Percentiles rank a stretch among this genome's conserved stretches.
These are phyloP conservation scores for Dolichomitus sp. DNA, from an alignment of 2,888 invertebrate species.

Conservation along the genomic window DNA sequence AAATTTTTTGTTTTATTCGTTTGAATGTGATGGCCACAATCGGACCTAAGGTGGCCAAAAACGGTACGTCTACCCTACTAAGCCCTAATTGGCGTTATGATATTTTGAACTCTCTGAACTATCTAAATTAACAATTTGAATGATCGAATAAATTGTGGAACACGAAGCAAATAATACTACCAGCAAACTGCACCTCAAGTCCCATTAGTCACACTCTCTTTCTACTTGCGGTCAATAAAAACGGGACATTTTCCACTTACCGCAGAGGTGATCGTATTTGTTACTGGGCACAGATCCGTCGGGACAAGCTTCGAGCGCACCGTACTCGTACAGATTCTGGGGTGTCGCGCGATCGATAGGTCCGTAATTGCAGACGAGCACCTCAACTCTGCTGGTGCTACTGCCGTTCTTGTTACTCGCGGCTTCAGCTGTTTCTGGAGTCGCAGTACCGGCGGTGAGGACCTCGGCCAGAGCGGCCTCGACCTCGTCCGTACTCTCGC, in stretches of 20 bases:
- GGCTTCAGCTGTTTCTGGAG: constrained; percentile 58
- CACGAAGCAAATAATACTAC: not conserved
- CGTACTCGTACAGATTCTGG: constrained; percentile 77
- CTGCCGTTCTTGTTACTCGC: constrained; percentile 60
- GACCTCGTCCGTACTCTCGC: constrained; percentile 59
- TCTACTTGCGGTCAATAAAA: constrained; percentile 18
- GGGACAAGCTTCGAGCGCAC: constrained; percentile 74
- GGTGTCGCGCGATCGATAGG: constrained; percentile 79
- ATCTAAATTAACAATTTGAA: not conserved
- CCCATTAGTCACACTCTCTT: constrained; percentile 5
- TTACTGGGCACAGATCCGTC: constrained; percentile 72
- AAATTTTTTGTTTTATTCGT: no score
- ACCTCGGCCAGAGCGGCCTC: constrained; percentile 33
- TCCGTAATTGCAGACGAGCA: constrained; percentile 83
- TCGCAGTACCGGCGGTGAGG: constrained; percentile 23
- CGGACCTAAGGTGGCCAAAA: no score
- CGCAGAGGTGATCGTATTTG: constrained; percentile 74
- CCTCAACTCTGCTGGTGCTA: constrained; percentile 74
- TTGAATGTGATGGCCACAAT: no score
- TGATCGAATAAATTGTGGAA: not conserved
- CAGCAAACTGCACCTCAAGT: not conserved
- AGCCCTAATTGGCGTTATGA: no score
- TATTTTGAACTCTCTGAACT: not conserved
- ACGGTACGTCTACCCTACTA: no score
- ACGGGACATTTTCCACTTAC: constrained; percentile 67